Evolutionary conservation across 2,797 vertebrate genomes (phyloP).

Genomic region (Pangasius mekongensis): DNA sequence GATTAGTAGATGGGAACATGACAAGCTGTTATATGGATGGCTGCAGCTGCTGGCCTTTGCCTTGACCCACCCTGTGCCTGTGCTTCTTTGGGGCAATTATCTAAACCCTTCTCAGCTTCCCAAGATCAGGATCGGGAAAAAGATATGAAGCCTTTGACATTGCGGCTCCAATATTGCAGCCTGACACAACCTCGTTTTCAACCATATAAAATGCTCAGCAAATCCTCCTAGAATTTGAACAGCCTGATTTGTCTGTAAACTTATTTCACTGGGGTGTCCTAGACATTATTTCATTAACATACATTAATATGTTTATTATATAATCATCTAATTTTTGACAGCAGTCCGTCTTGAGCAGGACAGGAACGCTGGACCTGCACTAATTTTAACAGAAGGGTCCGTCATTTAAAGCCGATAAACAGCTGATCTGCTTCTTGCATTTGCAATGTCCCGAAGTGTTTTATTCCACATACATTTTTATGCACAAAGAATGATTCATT

Average conservation of each 20-base stretch:
- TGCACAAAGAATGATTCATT: not conserved
- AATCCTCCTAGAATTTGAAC: slow-evolving; percentile 47
- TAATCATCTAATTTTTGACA: not conserved
- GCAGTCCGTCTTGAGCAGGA: not conserved
- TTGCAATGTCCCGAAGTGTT: not conserved
- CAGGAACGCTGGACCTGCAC: no score
- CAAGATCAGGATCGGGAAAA: not conserved
- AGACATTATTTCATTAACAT: not conserved
- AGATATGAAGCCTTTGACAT: slow-evolving; percentile 14
- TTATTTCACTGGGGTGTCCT: not conserved
- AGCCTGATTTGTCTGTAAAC: slow-evolving; percentile 2
- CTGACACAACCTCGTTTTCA: not conserved
- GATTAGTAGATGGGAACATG: slow-evolving; percentile 30
- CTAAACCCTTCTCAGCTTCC: slow-evolving; percentile 29
- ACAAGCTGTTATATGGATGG: slow-evolving; percentile 33
- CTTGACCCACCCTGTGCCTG: slow-evolving; percentile 21
- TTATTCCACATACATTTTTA: not conserved
- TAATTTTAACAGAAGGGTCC: not conserved
- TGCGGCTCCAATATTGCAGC: not conserved
- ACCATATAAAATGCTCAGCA: not conserved
- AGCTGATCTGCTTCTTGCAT: not conserved
- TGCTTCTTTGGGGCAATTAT: slow-evolving; percentile 28
- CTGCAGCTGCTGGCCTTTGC: slow-evolving; percentile 34
- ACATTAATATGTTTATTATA: not conserved
- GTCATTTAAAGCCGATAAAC: not conserved